phyloP scores from a whole-genome alignment of 2,797 vertebrate species.

The Acridotheres tristis region DNA sequence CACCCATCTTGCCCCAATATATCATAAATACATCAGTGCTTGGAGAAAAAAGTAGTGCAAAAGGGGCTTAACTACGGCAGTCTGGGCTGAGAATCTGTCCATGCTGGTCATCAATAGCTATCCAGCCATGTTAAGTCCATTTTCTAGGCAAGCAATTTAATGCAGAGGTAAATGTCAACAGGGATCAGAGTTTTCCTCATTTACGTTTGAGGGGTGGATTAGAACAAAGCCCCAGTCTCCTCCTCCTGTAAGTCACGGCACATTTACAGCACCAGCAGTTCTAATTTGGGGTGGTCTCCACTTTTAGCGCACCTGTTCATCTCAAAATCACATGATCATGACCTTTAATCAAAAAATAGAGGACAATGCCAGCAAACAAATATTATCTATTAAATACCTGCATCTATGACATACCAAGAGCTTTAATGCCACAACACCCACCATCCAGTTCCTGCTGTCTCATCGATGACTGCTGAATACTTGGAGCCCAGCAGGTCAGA shows the following conservation, averaged over 20 bases:
- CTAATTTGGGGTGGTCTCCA: not conserved
- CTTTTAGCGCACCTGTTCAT: not conserved
- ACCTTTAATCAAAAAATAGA: not conserved
- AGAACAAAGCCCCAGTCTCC: not conserved
- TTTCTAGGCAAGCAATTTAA: not conserved
- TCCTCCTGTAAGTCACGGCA: accelerated
- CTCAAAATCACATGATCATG: not conserved
- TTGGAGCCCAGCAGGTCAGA: not conserved
- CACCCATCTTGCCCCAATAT: not conserved
- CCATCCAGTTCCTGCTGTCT: not conserved
- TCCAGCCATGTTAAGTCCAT: not conserved
- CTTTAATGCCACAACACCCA: not conserved
- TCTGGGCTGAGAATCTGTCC: not conserved
- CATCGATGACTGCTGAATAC: accelerated
- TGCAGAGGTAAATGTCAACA: not conserved
- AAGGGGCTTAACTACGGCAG: not conserved
- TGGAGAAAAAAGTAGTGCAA: not conserved
- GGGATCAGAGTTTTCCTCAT: not conserved
- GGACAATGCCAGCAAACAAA: not conserved
- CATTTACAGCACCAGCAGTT: not conserved
- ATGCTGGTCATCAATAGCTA: not conserved
- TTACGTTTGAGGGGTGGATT: not conserved
- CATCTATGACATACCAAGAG: not conserved
- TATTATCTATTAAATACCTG: not conserved
- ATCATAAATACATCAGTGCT: not conserved